These are phyloP conservation scores for Plectrocnemia conspersa DNA, from an alignment of 1,140 invertebrate species.

Conservation along the genomic window DNA sequence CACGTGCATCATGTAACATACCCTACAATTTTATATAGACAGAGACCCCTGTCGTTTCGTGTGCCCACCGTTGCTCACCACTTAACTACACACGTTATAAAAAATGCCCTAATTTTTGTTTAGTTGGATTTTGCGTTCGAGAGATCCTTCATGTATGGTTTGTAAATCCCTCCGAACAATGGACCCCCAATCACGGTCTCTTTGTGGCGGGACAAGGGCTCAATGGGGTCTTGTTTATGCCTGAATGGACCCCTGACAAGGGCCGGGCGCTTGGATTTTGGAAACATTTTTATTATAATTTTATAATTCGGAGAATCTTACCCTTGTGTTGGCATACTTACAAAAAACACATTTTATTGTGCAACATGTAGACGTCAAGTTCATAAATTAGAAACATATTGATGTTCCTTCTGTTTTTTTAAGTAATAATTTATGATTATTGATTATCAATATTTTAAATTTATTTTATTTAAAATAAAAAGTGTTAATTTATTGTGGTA, in stretches of 20 bases:
- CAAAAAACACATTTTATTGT: too few species aligned
- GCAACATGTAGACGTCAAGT: too few species aligned
- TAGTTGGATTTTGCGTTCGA: slow-evolving; percentile 11
- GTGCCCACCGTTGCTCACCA: neutral
- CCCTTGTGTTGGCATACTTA: too few species aligned
- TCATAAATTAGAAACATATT: too few species aligned
- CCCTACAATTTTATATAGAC: too few species aligned
- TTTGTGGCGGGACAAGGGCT: slow-evolving; percentile 16
- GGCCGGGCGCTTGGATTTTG: slow-evolving; percentile 10
- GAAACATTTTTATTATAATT: neutral
- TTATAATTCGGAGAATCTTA: too few species aligned
- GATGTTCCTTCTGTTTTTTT: too few species aligned
- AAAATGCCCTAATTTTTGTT: slow-evolving; percentile 13
- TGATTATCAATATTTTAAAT: too few species aligned
- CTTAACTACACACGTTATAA: neutral
- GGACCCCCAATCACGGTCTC: slow-evolving; percentile 13
- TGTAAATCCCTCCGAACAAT: slow-evolving; percentile 12
- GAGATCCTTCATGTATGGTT: slow-evolving; percentile 16
- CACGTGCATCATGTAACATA: too few species aligned
- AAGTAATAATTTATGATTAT: too few species aligned
- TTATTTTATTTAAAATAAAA: too few species aligned
- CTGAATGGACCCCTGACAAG: slow-evolving; percentile 17
- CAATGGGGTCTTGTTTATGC: slow-evolving; percentile 14
- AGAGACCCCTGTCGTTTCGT: neutral
- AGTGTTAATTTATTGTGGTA: too few species aligned